Base-by-base conservation (phyloP, 1,140 invertebrate genomes). In the Neodiprion lecontei region DNA sequence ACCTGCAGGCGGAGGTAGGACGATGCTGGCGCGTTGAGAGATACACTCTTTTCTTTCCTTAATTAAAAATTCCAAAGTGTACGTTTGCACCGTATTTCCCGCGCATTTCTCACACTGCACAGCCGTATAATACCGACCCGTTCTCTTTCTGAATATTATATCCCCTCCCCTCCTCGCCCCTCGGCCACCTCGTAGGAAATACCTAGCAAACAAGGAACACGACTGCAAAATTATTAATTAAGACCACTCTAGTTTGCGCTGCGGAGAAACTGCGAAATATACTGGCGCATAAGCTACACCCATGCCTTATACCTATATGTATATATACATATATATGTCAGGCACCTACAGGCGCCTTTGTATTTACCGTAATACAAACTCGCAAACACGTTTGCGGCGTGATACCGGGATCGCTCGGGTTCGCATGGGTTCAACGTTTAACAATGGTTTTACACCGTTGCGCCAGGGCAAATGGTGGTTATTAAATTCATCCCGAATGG, bases 171-270 rank as follows among this genome's bases (percentile, higher is more conserved):
- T 0, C 28, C 28, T 40, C 28, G 1, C 28, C 28, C 28, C 5
- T 40, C 5, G 0, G 28, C 28, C 28, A 40, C 28, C 28, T 40
- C n/a, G 11, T 61, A 61, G 53, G 11, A 61, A 61, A 61, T 61
- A 61, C n/a, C 53, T 61, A 12, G n/a, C 53, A 61, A 61, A 61
- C 53, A 17, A 61, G 53, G 53, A 61, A 61, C 53, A 11, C 53
- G 53, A 61, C 53, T 61, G 53, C n/a, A 9, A 61, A 61, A 61
- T 61, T 61, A 61, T 61, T 61, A 61, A 61, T 61, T 61, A 61
- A 61, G 53, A 61, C 53, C 53, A 14, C 53, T 61, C 53, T 61
- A 17, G 11, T 61, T 61, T 61, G 53, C n/a, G n/a, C 53, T 61
- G 53, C 53, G 53, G 53, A 61, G 53, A 17, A 61, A 61, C 53